A percentile compares a stretch with the other conserved stretches of the same genome.
phyloP scores from a whole-genome alignment of 1,140 invertebrate species.

The Pseudomyrmex sp. region DNA sequence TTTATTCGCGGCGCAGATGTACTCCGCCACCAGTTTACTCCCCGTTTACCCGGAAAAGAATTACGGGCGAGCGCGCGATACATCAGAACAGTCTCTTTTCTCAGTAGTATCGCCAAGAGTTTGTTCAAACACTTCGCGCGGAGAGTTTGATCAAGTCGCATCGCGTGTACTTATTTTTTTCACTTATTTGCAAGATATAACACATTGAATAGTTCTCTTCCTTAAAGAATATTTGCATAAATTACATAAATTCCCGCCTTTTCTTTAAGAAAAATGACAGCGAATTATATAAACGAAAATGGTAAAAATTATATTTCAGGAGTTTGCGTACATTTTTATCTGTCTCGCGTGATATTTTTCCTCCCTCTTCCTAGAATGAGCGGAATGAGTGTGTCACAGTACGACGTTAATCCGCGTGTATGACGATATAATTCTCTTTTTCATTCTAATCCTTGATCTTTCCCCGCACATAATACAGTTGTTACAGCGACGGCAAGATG shows the following conservation, averaged over 20 bases:
- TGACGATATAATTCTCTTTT: constrained; percentile 11
- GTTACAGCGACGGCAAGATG: constrained; percentile 20
- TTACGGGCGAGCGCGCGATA: background rate
- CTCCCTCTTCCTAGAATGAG: background rate
- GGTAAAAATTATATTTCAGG: background rate
- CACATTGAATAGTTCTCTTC: too few species aligned
- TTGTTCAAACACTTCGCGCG: constrained; percentile 7
- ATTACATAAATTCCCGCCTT: background rate
- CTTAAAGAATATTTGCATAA: too few species aligned
- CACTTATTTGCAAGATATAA: background rate
- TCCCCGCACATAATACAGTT: background rate
- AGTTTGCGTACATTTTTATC: background rate
- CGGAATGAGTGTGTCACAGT: constrained; percentile 5
- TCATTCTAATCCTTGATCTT: background rate
- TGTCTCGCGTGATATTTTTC: background rate
- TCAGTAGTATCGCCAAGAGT: background rate
- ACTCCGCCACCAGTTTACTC: background rate
- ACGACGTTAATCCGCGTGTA: background rate
- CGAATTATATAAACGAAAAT: background rate
- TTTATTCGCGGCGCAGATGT: background rate
- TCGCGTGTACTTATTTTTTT: constrained; percentile 16
- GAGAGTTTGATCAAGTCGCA: too few species aligned
- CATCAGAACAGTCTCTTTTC: too few species aligned
- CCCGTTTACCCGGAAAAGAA: constrained; percentile 1
- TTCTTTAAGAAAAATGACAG: background rate